Evolutionary conservation across 2,113 vertebrate species (phyloP), one percentile per base, ranked within the genome.

Genomic region (Condylura cristata): DNA sequence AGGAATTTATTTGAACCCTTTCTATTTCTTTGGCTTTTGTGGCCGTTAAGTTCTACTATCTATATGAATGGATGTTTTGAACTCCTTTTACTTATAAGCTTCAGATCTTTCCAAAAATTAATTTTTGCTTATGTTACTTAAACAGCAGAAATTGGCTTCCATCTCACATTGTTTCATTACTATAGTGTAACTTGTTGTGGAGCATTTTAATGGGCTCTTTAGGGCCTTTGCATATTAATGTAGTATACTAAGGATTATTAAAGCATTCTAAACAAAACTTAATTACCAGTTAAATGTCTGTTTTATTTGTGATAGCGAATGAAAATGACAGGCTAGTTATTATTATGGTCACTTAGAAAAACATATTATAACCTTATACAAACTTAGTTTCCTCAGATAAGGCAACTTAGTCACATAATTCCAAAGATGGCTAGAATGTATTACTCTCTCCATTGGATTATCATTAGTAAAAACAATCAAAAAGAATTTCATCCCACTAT

Each of bases 111-210:
- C 6, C 8, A 34, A 53, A 88, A 92, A 41, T 85, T 85, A 32
- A 76, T 81, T 90, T 87, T 78, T 66, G 24, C 70, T 91, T 91
- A 74, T 91, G 71, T 92, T 95, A 68, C 78, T 87, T 96, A 88
- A 93, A 87, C 0, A 3, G 53, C 58, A 94, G 56, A 63, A 94
- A 86, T 90, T 82, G 75, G 72, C 85, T 83, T 93, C 51, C 41
- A 24, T 90, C 72, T 94, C 39, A 65, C 61, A 86, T 17, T 71
- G n/a, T 65, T 78, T 91, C 68, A 88, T 93, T 96, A 96, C 97
- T 97, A 97, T 95, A 95, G 94, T 89, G 65, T 66, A 93, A 87
- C 84, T 90, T 96, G 93, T 95, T 93, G 13, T 93, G n/a, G 34
- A 61, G 61, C 74, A 72, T 90, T 90, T 94, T 93, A 95, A 95